Evolutionary conservation across 2,113 vertebrate species (phyloP), one percentile per base, ranked within the genome.

Genomic region (Rutilus rutilus): DNA sequence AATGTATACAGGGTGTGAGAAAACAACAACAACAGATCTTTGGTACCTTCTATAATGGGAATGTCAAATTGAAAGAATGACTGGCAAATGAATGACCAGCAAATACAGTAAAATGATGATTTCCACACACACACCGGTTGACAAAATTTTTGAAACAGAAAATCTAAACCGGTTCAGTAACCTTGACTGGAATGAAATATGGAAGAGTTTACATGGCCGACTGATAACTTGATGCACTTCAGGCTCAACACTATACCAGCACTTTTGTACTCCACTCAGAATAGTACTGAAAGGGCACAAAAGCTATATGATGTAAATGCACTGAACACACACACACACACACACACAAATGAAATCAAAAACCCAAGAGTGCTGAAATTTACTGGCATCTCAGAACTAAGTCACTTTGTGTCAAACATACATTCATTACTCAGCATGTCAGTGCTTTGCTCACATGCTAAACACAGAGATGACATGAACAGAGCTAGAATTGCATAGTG

Each of bases 401-500:
- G 82, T 84, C 69, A 84, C 69, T 75, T 84, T 84, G 69, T 81
- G 74, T 39, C 15, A 42, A 75, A 77, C 65, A 45, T 87, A 89
- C 83, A 85, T 85, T 87, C 67, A 64, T 74, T 73, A 83, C 59
- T 60, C 45, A 60, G 62, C 54, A 33, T 42, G 42, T 71, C 60
- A 69, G 25, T 73, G 54, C 30, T 74, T 45, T 45, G 54, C 45
- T 86, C 30, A 50, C 50, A 19, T 52, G 42, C 52, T 73, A n/a
- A 77, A 73, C 50, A 57, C 60, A 15, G 52, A 85, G 65, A 76
- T 64, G 73, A 50, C 45, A 90, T 90, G 67, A 82, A 93, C 90
- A 84, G 75, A 86, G 82, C 80, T 77, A 88, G 89, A 84, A 86
- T 93, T 95, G 94, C 94, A 94, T 95, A 95, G 93, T 91, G 88